Evolutionary conservation across 1,140 invertebrate genomes (phyloP), one percentile per base, ranked within the genome.

Genomic region (Oscheius sp.): DNA sequence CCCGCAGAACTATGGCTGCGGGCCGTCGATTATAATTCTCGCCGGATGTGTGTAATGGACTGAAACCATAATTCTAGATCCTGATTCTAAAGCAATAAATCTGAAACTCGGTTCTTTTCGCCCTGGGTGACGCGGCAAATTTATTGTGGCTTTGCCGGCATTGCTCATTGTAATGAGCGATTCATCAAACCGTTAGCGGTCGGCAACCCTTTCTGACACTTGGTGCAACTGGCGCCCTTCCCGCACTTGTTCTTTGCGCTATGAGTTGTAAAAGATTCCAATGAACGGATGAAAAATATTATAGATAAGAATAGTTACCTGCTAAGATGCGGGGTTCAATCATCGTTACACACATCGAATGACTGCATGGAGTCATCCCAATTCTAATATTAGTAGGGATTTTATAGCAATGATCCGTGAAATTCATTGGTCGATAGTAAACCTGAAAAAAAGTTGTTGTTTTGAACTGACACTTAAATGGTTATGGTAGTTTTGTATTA

Each of bases 371-470:
- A 34, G 74, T 78, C 26, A 74, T 69, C 3, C 80, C 63, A 26
- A 74, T 66, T 29, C 62, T 35, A 29, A 59, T 38, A 80, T 80
- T 20, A 45, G n/a, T 35, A 52, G 52, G 45, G 55, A 81, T 82
- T 34, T 74, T 59, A 68, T 81, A 82, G 62, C 80, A 81, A n/a
- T 81, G 55, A 55, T 81, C 77, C 3, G 81, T 83, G 49, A 81
- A 81, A 46, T 81, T 81, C 59, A 81, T 77, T 23, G 80, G 80
- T 28, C 69, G 81, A 55, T 81, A 81, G 65, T 81, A 81, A 46
- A 81, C 77, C 80, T 81, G 67, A 75, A 81, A 75, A 38, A 0
- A n/a, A n/a, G n/a, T n/a, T n/a, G n/a, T n/a, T n/a, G n/a, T n/a
- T n/a, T n/a, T n/a, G n/a, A n/a, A n/a, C n/a, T n/a, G n/a, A n/a